These are phyloP conservation scores for Pissodes strobi DNA, from an alignment of 1,140 invertebrate genomes.

Conservation along the genomic window DNA sequence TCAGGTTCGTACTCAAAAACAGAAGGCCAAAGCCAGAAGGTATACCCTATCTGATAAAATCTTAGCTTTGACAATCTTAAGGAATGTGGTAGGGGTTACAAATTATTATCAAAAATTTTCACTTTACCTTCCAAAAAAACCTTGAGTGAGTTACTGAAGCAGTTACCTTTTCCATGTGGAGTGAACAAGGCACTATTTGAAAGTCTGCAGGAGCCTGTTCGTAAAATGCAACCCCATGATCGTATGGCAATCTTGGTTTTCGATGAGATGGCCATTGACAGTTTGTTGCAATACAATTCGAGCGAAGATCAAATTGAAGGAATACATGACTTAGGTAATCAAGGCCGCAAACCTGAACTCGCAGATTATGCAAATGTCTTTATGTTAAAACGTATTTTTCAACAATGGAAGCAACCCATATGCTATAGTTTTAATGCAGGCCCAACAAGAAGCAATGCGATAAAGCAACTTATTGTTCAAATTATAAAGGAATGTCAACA, in stretches of 20 bases:
- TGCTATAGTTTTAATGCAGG: neutral
- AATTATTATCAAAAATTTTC: constrained; percentile 38
- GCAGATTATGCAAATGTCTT: neutral
- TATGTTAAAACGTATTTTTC: neutral
- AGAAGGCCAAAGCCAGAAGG: constrained; percentile 20
- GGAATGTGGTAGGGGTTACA: too few relatives aligned
- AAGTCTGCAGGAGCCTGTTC: neutral
- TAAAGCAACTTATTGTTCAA: too few relatives aligned
- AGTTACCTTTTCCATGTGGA: constrained; percentile 39
- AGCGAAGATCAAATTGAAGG: constrained; percentile 30
- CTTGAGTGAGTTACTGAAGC: constrained; percentile 37
- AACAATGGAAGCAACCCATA: neutral
- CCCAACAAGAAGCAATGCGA: too few relatives aligned
- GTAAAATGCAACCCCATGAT: constrained; percentile 23
- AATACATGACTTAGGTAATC: constrained; percentile 39
- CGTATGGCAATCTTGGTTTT: constrained; percentile 28
- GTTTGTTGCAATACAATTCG: constrained; percentile 12
- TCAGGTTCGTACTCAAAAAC: constrained; percentile 22
- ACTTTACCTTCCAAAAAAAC: constrained; percentile 38
- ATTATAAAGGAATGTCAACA: neutral
- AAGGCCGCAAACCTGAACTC: neutral
- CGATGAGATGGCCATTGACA: constrained; percentile 35
- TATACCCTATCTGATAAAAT: too few relatives aligned
- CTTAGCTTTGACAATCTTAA: constrained; percentile 39
- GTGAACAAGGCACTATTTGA: constrained; percentile 40